phyloP scores from a whole-genome alignment of 2,888 invertebrate species.

The Imbricaverruca yamaguchii region DNA sequence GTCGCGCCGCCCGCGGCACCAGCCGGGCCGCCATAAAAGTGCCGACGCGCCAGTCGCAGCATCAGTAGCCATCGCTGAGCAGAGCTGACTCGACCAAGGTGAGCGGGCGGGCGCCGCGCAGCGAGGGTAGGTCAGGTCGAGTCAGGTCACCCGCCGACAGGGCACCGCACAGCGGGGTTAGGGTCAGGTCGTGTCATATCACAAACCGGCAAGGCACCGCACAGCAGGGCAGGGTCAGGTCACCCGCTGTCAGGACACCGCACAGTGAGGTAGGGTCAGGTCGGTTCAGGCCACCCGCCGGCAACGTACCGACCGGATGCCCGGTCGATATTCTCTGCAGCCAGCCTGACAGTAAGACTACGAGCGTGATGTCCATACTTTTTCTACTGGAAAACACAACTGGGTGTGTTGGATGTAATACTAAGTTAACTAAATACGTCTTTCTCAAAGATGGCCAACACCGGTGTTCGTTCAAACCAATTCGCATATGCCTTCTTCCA shows the following conservation, averaged over 20 bases:
- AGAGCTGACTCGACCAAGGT: slow-evolving; percentile 18
- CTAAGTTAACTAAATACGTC: too few species aligned
- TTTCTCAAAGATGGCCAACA: too few species aligned
- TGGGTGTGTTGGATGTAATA: too few species aligned
- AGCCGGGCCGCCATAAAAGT: not conserved
- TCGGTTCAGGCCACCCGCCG: too few species aligned
- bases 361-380: too few species aligned
- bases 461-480: too few species aligned
- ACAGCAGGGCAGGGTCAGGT: not conserved
- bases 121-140: not conserved
- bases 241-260: not conserved
- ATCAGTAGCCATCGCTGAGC: not conserved
- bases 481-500: too few species aligned
- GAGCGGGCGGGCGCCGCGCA: not conserved
- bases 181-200: not conserved
- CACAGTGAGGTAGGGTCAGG: not conserved
- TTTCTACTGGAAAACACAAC: too few species aligned
- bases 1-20: too few species aligned
- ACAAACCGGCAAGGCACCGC: not conserved
- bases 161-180: not conserved
- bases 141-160: not conserved
- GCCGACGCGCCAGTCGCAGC: not conserved
- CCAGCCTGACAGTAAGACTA: too few species aligned
- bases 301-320: too few species aligned
- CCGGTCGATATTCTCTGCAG: too few species aligned